Conservation (phyloP, 1,140 invertebrate genomes). For the Drosophila azteca region DNA sequence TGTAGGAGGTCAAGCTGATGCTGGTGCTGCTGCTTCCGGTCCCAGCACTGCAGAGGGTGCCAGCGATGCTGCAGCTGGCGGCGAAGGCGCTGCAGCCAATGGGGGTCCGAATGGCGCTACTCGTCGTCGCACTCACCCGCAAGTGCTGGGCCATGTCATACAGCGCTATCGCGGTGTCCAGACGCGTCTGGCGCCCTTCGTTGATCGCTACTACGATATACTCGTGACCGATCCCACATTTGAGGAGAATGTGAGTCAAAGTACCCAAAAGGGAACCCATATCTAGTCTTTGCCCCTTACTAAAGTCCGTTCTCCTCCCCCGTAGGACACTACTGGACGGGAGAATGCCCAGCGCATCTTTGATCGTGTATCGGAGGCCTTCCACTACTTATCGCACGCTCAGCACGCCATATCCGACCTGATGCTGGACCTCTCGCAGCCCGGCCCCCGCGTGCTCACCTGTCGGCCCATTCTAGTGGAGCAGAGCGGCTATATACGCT, state of each 20-base stretch:
- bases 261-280: not conserved
- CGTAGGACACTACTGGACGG: conserved; percentile 83
- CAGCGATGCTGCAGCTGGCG: conserved; percentile 2
- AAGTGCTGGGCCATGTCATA: conserved; percentile 86
- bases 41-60: not conserved
- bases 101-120: conserved; percentile 21
- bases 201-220: conserved; percentile 86
- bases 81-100: conserved; percentile 24
- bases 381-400: conserved; percentile 93
- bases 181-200: conserved; percentile 86
- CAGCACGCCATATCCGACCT: conserved; percentile 95
- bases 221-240: conserved; percentile 86
- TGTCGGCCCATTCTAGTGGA: conserved; percentile 90
- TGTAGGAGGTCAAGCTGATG: conserved; percentile 22
- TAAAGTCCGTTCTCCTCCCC: conserved; percentile 7
- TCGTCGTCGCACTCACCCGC: conserved; percentile 84
- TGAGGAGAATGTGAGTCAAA: conserved; percentile 84
- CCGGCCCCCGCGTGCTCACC: conserved; percentile 88
- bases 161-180: conserved; percentile 86
- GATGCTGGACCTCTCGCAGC: conserved; percentile 88
- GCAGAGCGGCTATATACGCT: conserved; percentile 85
- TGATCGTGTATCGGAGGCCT: conserved; percentile 89
- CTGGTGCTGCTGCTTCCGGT: conserved; percentile 2
- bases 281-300: not conserved
- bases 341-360: conserved; percentile 87